phyloP scores from a whole-genome alignment of 2,888 invertebrate species.

The Acrobasis repandana region DNA sequence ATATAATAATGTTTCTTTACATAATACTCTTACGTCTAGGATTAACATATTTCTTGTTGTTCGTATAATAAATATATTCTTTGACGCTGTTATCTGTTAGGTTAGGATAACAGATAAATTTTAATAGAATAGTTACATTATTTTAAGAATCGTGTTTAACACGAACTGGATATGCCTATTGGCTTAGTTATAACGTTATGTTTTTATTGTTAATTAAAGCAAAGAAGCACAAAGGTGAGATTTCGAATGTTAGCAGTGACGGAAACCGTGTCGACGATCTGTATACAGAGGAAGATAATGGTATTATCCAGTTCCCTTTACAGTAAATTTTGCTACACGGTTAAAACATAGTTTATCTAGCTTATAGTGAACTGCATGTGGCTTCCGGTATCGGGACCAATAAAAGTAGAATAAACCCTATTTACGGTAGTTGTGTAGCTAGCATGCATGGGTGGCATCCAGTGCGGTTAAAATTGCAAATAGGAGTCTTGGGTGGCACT shows the following conservation, averaged over 20 bases:
- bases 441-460: no score
- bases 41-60: no score
- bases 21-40: no score
- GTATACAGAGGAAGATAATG: constrained; percentile 60
- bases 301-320: constrained; percentile 50
- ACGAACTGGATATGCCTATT: background rate
- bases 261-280: constrained; percentile 56
- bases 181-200: constrained; percentile 26
- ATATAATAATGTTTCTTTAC: no score
- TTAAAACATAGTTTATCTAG: constrained; percentile 30
- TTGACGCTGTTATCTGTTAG: no score
- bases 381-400: constrained; percentile 17
- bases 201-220: constrained; percentile 70
- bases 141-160: constrained; percentile 9
- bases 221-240: constrained; percentile 74
- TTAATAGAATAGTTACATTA: background rate
- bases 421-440: no score
- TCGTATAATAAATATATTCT: no score
- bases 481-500: no score
- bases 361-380: constrained; percentile 23
- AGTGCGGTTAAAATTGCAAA: no score
- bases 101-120: no score
- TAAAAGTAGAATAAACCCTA: background rate
- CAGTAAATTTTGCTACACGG: constrained; percentile 25
- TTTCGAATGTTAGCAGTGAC: constrained; percentile 62